Evolutionary conservation across 2,113 vertebrate species (phyloP), one percentile per base, ranked within the genome.

Genomic region (Macrotus californicus): DNA sequence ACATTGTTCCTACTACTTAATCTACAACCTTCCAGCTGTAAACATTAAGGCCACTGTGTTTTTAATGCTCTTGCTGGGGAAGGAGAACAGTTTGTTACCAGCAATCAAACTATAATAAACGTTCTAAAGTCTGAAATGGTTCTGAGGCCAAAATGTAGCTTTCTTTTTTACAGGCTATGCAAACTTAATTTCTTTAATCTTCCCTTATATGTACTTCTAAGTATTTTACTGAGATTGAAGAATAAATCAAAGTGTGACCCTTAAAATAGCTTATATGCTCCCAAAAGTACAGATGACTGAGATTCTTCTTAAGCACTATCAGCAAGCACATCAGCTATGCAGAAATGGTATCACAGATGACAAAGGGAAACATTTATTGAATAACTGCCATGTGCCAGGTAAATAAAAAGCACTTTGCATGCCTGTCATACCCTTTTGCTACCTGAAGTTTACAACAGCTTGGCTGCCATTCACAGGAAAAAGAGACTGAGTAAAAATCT

Each of bases 61-160:
- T 85, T 92, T 52, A 29, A 76, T 89, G 52, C 50, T 70, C 43
- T 95, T 89, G n/a, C 21, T 89, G 89, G 56, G 4, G 43, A 94
- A 91, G 39, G 34, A 86, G 61, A 95, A 94, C 16, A 95, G 95
- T 92, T 61, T 97, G 59, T 92, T 87, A 94, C 54, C 41, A 85
- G 66, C 26, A 67, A 80, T 76, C 85, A 81, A 92, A 96, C 36
- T 70, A 64, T 36, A 87, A 81, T 70, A 96, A 89, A 59, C 52
- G 36, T 94, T 95, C 39, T 73, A 92, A 92, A 92, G 93, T 29
- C 46, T 96, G 56, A 96, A 70, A 73, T 77, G 19, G 43, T 88
- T 91, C 88, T 82, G 69, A 96, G 67, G 61, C 39, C 79, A 86
- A 86, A 31, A 82, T 89, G 95, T 64, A 94, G 19, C 36, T 48